These are phyloP conservation scores for Oncorhynchus nerka DNA, from an alignment of 2,113 vertebrate species.

Conservation along the genomic window DNA sequence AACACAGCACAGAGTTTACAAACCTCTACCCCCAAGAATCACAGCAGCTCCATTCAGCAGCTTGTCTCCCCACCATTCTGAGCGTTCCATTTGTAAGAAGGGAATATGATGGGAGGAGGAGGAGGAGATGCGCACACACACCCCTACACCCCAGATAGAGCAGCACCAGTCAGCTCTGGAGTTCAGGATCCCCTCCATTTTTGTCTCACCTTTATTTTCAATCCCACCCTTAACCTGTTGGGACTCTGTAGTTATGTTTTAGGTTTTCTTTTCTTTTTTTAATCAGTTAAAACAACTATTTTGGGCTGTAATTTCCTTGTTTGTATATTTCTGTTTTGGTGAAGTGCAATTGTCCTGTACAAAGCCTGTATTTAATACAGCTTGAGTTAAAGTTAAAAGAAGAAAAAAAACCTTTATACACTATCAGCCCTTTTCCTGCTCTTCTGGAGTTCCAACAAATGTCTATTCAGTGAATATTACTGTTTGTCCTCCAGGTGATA, in stretches of 20 bases:
- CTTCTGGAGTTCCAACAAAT: constrained; percentile 82
- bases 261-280: no score
- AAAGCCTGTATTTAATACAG: no score
- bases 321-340: no score
- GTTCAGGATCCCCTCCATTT: constrained; percentile 69
- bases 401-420: no score
- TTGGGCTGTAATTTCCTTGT: no score
- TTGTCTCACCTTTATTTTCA: no score
- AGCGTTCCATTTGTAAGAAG: constrained; percentile 79
- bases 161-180: constrained; percentile 82
- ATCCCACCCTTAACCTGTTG: no score
- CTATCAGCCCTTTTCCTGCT: no score
- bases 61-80: constrained; percentile 77
- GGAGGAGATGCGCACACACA: constrained; percentile 73
- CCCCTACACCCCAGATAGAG: constrained; percentile 73
- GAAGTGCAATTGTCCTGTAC: no score
- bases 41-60: constrained; percentile 83
- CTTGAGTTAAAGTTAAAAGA: no score
- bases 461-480: constrained; percentile 71
- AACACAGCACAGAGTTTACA: constrained; percentile 83
- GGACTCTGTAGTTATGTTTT: no score
- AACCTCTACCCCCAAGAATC: constrained; percentile 84
- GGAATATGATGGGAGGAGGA: constrained; percentile 70
- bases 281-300: no score
- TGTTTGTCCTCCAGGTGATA: constrained; percentile 64